A percentile compares a stretch with the other conserved stretches of the same genome.
phyloP scores from a whole-genome alignment of 2,888 invertebrate genomes.

The Melieria omissa region DNA sequence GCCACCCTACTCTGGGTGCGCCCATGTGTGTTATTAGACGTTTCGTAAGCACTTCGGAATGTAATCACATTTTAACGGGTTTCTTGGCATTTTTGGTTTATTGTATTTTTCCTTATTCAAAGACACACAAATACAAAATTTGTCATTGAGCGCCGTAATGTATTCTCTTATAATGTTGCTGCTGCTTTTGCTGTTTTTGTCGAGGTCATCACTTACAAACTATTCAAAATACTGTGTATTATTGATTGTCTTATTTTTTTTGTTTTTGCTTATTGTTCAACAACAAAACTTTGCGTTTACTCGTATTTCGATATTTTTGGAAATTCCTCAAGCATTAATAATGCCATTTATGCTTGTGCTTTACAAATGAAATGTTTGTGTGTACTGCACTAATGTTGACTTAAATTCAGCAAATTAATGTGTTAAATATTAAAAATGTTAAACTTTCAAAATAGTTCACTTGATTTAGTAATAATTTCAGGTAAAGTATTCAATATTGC shows the following conservation, averaged over 20 bases:
- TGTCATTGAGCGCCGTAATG: background rate
- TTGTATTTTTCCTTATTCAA: background rate
- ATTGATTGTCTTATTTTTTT: background rate
- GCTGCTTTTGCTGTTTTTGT: background rate
- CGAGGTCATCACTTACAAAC: slow-evolving; percentile 4
- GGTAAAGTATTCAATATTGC: too few relatives aligned
- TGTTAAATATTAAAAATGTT: too few relatives aligned
- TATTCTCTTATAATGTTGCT: background rate
- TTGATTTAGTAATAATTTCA: too few relatives aligned
- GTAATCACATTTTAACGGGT: slow-evolving; percentile 36
- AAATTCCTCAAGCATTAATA: background rate
- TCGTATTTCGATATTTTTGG: background rate
- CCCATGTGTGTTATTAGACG: slow-evolving; percentile 2
- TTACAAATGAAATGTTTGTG: too few relatives aligned
- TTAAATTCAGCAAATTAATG: too few relatives aligned
- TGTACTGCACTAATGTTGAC: too few relatives aligned
- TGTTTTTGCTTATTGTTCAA: background rate
- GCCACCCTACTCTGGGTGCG: too few relatives aligned
- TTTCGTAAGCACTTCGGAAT: slow-evolving; percentile 46
- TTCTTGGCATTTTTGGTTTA: slow-evolving; percentile 15
- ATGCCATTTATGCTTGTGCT: too few relatives aligned
- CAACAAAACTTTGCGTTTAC: background rate
- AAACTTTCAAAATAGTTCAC: too few relatives aligned
- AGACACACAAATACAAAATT: background rate
- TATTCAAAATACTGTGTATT: background rate